These are phyloP conservation scores for Leptinotarsa peninsularis DNA, from an alignment of 2,888 invertebrate species.

Conservation along the genomic window DNA sequence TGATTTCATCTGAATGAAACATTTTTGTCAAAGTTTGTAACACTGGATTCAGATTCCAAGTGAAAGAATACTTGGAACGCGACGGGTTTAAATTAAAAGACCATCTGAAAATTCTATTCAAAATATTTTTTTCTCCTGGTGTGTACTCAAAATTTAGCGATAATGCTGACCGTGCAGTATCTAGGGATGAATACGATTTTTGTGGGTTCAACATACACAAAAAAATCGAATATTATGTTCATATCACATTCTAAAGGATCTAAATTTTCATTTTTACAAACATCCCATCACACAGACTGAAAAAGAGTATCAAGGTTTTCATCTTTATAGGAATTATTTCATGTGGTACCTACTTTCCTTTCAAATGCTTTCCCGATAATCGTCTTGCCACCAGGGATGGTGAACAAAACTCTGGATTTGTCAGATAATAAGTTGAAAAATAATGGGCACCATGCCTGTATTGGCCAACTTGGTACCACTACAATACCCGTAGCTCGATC, in stretches of 20 bases:
- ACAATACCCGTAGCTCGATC: background rate
- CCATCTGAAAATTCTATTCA: too few relatives aligned
- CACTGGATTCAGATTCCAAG: too few relatives aligned
- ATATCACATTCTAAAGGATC: background rate
- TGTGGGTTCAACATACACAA: background rate
- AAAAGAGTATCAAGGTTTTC: background rate
- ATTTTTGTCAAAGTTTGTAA: too few relatives aligned
- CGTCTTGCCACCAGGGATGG: background rate
- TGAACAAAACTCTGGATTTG: background rate
- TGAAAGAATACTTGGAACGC: too few relatives aligned
- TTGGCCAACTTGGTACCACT: background rate
- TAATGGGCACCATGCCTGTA: background rate
- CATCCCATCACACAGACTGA: background rate
- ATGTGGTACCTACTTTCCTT: background rate
- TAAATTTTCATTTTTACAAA: background rate
- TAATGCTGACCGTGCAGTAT: background rate
- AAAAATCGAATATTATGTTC: background rate
- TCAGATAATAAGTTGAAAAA: background rate
- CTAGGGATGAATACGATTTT: background rate
- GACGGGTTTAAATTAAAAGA: too few relatives aligned
- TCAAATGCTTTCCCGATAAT: background rate
- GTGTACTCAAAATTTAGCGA: too few relatives aligned
- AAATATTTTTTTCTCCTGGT: too few relatives aligned
- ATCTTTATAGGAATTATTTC: background rate
- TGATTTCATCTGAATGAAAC: background rate